These are phyloP conservation scores for Phaonia tiefii DNA, from an alignment of 2,888 invertebrate species.

Conservation along the genomic window DNA sequence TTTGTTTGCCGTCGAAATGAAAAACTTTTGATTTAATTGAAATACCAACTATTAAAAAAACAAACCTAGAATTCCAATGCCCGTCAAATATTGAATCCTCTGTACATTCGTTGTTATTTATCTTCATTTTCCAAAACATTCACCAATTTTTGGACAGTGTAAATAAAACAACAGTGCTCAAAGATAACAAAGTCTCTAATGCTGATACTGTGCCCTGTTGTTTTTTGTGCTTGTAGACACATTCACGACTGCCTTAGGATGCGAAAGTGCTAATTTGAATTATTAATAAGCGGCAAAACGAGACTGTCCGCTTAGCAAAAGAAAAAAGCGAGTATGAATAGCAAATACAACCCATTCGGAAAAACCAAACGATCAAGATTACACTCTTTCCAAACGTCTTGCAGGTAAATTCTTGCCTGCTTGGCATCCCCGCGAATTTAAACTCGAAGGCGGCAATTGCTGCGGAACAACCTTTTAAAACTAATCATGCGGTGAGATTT, in stretches of 20 bases:
- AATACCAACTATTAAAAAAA: too few relatives aligned
- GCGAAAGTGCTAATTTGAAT: conserved; percentile 80
- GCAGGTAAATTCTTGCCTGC: not conserved
- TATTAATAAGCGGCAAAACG: conserved; percentile 77
- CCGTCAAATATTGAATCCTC: too few relatives aligned
- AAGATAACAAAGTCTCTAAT: too few relatives aligned
- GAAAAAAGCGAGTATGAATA: conserved; percentile 41
- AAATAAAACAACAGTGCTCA: too few relatives aligned
- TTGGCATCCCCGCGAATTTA: conserved; percentile 20
- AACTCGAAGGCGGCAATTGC: conserved; percentile 64
- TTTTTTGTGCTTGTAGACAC: conserved; percentile 30
- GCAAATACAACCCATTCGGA: conserved; percentile 46
- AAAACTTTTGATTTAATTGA: too few relatives aligned
- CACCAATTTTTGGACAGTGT: too few relatives aligned
- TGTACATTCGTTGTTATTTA: too few relatives aligned
- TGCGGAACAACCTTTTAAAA: conserved; percentile 69
- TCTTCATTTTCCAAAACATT: too few relatives aligned
- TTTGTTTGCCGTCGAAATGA: too few relatives aligned
- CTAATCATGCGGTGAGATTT: conserved; percentile 80
- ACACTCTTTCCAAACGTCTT: conserved; percentile 13
- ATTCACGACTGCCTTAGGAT: conserved; percentile 68
- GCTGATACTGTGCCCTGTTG: too few relatives aligned
- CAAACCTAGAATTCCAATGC: too few relatives aligned
- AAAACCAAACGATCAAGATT: conserved; percentile 62
- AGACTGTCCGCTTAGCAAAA: conserved; percentile 45